These are phyloP conservation scores for Eudasyphora cyanicolor DNA, from an alignment of 2,888 invertebrate species.

Conservation along the genomic window DNA sequence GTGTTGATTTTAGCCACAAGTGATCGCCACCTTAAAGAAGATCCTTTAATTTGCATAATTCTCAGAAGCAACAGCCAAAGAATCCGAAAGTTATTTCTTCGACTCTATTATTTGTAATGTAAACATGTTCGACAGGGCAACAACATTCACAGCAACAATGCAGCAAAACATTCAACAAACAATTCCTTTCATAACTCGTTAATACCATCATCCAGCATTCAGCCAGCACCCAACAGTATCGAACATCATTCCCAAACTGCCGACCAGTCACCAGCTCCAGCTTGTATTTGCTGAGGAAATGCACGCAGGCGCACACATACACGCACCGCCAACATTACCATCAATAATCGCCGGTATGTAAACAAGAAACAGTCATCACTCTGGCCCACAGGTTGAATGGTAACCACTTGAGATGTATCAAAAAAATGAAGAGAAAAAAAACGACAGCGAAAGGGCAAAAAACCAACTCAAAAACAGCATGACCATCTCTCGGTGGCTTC, in stretches of 20 bases:
- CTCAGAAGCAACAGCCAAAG: conserved; percentile 53
- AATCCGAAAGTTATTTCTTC: conserved; percentile 40
- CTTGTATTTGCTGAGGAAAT: neutral
- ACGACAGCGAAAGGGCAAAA: neutral
- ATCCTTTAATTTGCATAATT: conserved; percentile 68
- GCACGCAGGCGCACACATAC: neutral
- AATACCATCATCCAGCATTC: no score
- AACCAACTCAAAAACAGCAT: neutral
- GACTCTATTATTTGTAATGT: conserved; percentile 53
- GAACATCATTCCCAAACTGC: no score
- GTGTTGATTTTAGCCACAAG: conserved; percentile 38
- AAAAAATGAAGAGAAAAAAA: neutral
- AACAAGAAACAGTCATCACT: conserved; percentile 33
- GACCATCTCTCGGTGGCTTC: neutral
- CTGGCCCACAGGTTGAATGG: conserved; percentile 59
- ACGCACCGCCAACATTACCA: conserved; percentile 32
- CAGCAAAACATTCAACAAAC: conserved; percentile 48
- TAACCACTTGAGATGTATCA: conserved; percentile 58
- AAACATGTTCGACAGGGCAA: conserved; percentile 49
- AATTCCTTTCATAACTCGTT: conserved; percentile 64
- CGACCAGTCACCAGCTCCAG: no score
- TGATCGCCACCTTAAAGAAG: conserved; percentile 43
- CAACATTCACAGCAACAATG: neutral
- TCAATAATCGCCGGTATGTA: conserved; percentile 43
- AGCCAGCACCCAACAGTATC: no score